These are phyloP conservation scores for Achroia grisella DNA, from an alignment of 1,140 invertebrate genomes.

Conservation along the genomic window DNA sequence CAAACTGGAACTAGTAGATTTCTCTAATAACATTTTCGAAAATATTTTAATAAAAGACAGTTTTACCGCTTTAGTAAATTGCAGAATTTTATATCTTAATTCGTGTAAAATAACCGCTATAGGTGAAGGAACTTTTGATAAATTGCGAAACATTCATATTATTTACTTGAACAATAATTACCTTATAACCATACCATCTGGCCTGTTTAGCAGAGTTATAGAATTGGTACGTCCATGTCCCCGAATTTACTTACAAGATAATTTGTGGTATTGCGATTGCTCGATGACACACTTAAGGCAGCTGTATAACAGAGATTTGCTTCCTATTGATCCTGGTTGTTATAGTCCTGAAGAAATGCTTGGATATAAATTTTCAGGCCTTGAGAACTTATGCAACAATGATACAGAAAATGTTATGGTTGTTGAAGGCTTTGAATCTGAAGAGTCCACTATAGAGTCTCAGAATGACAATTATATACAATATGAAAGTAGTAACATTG, in stretches of 20 bases:
- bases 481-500: neutral
- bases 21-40: constrained; percentile 42
- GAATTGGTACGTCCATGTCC: constrained; percentile 12
- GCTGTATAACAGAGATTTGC: constrained; percentile 17
- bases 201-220: constrained; percentile 37
- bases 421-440: neutral
- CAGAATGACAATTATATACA: neutral
- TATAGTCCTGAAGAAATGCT: constrained; percentile 22
- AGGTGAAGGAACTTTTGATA: constrained; percentile 45
- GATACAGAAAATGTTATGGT: constrained; percentile 1
- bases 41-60: constrained; percentile 28
- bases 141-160: constrained; percentile 35
- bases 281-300: constrained; percentile 24
- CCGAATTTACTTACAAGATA: constrained; percentile 44
- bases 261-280: constrained; percentile 52
- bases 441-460: neutral
- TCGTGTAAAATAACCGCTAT: constrained; percentile 43
- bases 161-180: constrained; percentile 51
- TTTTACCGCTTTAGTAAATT: constrained; percentile 35
- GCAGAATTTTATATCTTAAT: constrained; percentile 42
- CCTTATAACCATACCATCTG: constrained; percentile 31
- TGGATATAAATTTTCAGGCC: constrained; percentile 33
- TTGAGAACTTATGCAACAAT: constrained; percentile 29
- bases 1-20: constrained; percentile 33
- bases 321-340: constrained; percentile 43